A percentile compares a stretch with the other conserved stretches of the same genome.
These are phyloP conservation scores for Coreius guichenoti DNA, from an alignment of 2,797 vertebrate genomes.

Conservation along the genomic window DNA sequence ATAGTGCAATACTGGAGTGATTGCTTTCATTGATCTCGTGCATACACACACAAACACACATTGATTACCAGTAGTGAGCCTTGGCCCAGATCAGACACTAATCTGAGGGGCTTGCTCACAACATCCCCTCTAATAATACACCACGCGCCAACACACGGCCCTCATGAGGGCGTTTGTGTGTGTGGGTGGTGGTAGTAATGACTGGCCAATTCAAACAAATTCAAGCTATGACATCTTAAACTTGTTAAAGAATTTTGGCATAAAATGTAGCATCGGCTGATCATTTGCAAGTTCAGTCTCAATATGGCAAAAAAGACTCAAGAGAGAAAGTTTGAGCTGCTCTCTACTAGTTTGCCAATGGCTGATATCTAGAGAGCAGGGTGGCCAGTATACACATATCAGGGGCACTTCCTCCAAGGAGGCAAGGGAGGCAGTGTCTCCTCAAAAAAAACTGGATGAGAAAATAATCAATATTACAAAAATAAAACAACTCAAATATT, in stretches of 20 bases:
- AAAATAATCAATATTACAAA: too few relatives aligned
- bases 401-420: too few relatives aligned
- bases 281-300: slow-evolving; percentile 28
- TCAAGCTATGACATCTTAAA: background rate
- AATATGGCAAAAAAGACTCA: background rate
- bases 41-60: slow-evolving; percentile 50
- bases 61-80: slow-evolving; percentile 57
- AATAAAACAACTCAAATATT: too few relatives aligned
- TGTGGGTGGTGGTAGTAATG: slow-evolving; percentile 14
- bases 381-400: background rate
- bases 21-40: slow-evolving; percentile 51
- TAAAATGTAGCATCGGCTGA: background rate
- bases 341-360: background rate
- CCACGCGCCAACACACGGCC: slow-evolving; percentile 40
- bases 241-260: slow-evolving; percentile 12
- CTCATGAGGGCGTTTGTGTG: slow-evolving; percentile 17
- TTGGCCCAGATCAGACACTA: slow-evolving; percentile 59
- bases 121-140: slow-evolving; percentile 59
- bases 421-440: too few relatives aligned
- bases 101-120: slow-evolving; percentile 56
- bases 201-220: slow-evolving; percentile 17
- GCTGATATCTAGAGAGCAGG: background rate
- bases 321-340: background rate
- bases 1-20: slow-evolving; percentile 44
- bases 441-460: too few relatives aligned